phyloP scores from a whole-genome alignment of 1,140 invertebrate species.

The Drosophila malerkotliana region DNA sequence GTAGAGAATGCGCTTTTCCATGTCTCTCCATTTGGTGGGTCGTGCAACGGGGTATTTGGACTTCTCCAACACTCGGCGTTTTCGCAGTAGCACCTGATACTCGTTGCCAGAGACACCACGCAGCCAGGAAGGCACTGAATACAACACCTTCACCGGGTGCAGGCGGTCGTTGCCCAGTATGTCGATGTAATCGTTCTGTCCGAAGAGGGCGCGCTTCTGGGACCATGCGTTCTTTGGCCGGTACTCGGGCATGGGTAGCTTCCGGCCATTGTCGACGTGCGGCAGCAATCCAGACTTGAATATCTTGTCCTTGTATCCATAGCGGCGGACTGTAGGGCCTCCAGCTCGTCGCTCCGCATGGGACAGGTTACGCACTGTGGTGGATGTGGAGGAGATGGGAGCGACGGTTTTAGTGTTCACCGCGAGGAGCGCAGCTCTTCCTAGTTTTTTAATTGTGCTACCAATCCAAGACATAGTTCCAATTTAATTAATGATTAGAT shows the following conservation, averaged over 20 bases:
- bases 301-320: constrained; percentile 89
- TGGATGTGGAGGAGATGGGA: constrained; percentile 21
- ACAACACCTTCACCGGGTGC: constrained; percentile 92
- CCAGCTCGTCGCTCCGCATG: constrained; percentile 87
- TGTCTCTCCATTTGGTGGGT: constrained; percentile 90
- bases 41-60: constrained; percentile 86
- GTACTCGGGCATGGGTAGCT: constrained; percentile 87
- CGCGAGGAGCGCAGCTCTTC: constrained; percentile 11
- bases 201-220: constrained; percentile 91
- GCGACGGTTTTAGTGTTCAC: constrained; percentile 15
- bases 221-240: constrained; percentile 90
- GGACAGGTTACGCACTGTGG: constrained; percentile 86
- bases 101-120: constrained; percentile 95
- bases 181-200: constrained; percentile 98
- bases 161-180: constrained; percentile 93
- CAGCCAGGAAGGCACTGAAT: constrained; percentile 93
- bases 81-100: constrained; percentile 90
- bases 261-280: constrained; percentile 84
- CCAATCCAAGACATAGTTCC: constrained; percentile 61
- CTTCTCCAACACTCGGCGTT: constrained; percentile 87
- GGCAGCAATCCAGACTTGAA: constrained; percentile 89
- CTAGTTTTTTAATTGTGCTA: constrained; percentile 54
- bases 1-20: constrained; percentile 89
- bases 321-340: constrained; percentile 87
- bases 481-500: constrained; percentile 62